Percentiles rank a stretch among this genome's conserved stretches.
phyloP scores from a whole-genome alignment of 2,888 invertebrate genomes.

The Trachelus troglodyta region DNA sequence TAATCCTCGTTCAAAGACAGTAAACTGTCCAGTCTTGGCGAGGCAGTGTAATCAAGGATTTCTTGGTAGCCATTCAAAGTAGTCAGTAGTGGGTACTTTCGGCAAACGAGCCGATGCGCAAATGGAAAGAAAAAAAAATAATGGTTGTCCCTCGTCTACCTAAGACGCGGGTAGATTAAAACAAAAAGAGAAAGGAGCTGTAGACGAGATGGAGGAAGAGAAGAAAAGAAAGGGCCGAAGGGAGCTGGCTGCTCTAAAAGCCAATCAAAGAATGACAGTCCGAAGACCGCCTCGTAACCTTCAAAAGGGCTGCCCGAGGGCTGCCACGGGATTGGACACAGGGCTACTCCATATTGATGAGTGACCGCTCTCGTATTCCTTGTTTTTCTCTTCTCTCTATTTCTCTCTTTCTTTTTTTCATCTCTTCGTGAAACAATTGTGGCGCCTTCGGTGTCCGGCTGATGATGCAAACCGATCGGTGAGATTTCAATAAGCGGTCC shows the following conservation, averaged over 20 bases:
- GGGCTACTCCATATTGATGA: slow-evolving; percentile 64
- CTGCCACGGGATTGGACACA: slow-evolving; percentile 57
- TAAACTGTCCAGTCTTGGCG: neutral
- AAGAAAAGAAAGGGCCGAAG: slow-evolving; percentile 31
- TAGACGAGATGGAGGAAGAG: slow-evolving; percentile 24
- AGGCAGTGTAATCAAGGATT: neutral
- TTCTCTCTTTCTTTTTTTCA: slow-evolving; percentile 31
- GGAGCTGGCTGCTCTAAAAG: slow-evolving; percentile 52
- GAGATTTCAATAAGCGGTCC: slow-evolving; percentile 39
- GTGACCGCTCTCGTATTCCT: slow-evolving; percentile 43
- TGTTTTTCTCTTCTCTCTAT: slow-evolving; percentile 17
- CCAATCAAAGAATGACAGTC: slow-evolving; percentile 67
- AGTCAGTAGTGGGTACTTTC: neutral
- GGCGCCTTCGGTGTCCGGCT: slow-evolving; percentile 29
- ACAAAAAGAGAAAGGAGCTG: neutral
- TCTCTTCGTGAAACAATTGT: slow-evolving; percentile 40
- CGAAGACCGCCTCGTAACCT: slow-evolving; percentile 55
- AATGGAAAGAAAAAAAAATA: slow-evolving; percentile 1
- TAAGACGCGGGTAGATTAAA: slow-evolving; percentile 33
- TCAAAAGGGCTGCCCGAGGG: slow-evolving; percentile 61
- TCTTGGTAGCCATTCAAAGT: neutral
- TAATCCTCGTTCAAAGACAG: neutral
- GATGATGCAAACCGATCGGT: slow-evolving; percentile 21
- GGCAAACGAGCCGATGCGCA: slow-evolving; percentile 17
- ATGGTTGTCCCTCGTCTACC: slow-evolving; percentile 27